Evolutionary conservation across 1,140 invertebrate species (phyloP).

Genomic region (Drosophila leontia): DNA sequence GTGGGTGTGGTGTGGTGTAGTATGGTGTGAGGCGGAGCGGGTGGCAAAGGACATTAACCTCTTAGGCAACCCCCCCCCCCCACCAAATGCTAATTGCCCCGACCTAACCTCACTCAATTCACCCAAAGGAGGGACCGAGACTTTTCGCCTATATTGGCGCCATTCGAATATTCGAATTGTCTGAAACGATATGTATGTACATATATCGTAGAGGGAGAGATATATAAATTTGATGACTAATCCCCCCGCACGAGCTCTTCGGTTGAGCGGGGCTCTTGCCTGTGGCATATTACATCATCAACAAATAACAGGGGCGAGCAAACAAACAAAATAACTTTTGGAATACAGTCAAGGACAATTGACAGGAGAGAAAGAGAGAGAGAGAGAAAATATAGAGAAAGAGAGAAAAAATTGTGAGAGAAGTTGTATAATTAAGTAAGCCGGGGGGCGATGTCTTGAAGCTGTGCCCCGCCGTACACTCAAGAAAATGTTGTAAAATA

Average conservation of each 20-base stretch:
- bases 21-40: neutral
- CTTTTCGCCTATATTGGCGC: conserved; percentile 20
- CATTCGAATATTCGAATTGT: conserved; percentile 48
- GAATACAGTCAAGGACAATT: conserved; percentile 47
- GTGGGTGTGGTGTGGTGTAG: neutral
- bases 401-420: conserved; percentile 12
- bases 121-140: neutral
- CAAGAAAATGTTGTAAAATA: neutral
- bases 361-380: neutral
- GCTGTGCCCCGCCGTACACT: conserved; percentile 5
- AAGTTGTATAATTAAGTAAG: conserved; percentile 46
- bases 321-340: conserved; percentile 53
- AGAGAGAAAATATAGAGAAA: neutral
- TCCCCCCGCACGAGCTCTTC: conserved; percentile 1
- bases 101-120: conserved; percentile 36
- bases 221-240: conserved; percentile 49
- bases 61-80: conserved; percentile 7
- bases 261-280: conserved; percentile 20
- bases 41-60: conserved; percentile 46
- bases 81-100: conserved; percentile 33
- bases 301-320: conserved; percentile 32
- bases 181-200: conserved; percentile 13
- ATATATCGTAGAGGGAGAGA: conserved; percentile 1
- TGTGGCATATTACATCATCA: conserved; percentile 56
- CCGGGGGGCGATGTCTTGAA: neutral